Evolutionary conservation across 1,140 invertebrate species (phyloP).

Genomic region (Leptinotarsa lineolata): DNA sequence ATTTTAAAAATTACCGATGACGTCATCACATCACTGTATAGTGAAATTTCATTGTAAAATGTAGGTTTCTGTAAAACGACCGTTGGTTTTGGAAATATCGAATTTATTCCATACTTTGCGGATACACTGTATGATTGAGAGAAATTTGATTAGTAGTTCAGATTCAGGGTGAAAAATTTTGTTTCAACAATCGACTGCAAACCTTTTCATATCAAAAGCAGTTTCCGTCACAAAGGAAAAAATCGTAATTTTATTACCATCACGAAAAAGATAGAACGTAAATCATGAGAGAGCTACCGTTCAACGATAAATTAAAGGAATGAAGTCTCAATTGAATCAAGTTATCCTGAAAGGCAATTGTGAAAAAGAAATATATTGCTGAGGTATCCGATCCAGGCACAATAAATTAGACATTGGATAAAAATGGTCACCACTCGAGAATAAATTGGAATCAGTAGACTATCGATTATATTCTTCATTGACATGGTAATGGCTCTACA

Average conservation of each 20-base stretch:
- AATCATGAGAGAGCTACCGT: constrained; percentile 9
- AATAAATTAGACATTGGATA: constrained; percentile 17
- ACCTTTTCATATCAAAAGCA: too few relatives aligned
- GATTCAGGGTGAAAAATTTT: too few relatives aligned
- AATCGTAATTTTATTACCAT: neutral
- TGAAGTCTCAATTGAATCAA: constrained; percentile 22
- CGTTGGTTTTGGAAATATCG: too few relatives aligned
- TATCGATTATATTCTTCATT: constrained; percentile 25
- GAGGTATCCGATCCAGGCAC: constrained; percentile 24
- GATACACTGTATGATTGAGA: too few relatives aligned
- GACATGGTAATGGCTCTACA: constrained; percentile 8
- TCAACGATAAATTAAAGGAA: constrained; percentile 20
- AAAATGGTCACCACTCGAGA: constrained; percentile 19
- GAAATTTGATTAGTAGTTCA: too few relatives aligned
- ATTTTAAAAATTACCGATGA: too few relatives aligned
- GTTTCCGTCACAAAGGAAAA: neutral
- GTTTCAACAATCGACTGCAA: too few relatives aligned
- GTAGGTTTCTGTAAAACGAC: too few relatives aligned
- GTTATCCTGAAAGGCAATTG: constrained; percentile 19
- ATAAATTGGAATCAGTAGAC: constrained; percentile 14
- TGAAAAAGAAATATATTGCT: constrained; percentile 21
- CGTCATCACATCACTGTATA: too few relatives aligned
- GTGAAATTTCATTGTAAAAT: too few relatives aligned
- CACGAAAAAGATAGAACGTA: constrained; percentile 11
- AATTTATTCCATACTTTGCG: too few relatives aligned